A percentile compares a stretch with the other conserved stretches of the same genome.
phyloP scores from a whole-genome alignment of 2,888 invertebrate genomes.

The Timema cristinae region DNA sequence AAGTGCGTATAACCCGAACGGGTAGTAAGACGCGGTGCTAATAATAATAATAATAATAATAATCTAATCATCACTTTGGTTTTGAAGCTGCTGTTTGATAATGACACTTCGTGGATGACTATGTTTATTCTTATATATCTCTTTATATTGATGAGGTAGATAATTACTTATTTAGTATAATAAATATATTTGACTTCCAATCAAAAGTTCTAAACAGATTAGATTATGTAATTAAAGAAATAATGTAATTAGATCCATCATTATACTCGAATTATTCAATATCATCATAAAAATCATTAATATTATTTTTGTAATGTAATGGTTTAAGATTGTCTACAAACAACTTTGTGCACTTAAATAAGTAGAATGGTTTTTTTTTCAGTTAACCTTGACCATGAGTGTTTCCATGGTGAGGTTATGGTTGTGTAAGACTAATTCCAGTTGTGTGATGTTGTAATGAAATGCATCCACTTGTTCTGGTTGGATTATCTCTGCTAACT shows the following conservation, averaged over 20 bases:
- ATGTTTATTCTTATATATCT: no score
- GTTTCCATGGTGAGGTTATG: constrained; percentile 27
- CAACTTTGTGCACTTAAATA: neutral
- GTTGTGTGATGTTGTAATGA: constrained; percentile 21
- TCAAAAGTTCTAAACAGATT: neutral
- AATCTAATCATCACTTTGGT: no score
- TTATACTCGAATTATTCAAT: neutral
- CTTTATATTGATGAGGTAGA: no score
- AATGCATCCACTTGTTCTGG: constrained; percentile 28
- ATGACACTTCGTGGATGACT: no score
- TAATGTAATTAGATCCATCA: no score
- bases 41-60: no score
- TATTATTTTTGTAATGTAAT: neutral
- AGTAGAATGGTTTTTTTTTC: neutral
- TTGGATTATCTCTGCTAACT: constrained; percentile 30
- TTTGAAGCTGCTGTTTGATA: no score
- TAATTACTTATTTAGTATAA: neutral
- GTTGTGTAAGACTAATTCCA: constrained; percentile 22
- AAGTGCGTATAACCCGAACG: no score
- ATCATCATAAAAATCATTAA: constrained; percentile 2
- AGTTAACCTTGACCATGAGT: constrained; percentile 26
- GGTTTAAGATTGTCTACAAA: no score
- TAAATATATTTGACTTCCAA: neutral
- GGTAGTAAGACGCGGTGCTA: no score
- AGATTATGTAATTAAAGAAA: no score